phyloP scores from a whole-genome alignment of 1,140 invertebrate species.

The Drosophila pallidifrons region DNA sequence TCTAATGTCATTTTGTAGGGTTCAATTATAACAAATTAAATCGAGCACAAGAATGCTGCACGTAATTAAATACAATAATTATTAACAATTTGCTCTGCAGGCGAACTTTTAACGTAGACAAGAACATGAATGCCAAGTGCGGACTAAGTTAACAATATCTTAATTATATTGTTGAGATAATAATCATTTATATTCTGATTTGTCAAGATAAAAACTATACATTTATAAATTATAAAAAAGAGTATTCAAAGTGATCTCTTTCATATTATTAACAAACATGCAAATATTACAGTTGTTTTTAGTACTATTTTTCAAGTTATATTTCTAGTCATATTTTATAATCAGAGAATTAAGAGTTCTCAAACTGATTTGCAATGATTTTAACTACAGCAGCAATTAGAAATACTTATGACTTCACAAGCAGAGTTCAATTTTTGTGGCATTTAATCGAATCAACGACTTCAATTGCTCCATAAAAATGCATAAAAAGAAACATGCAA shows the following conservation, averaged over 20 bases:
- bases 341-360: too few relatives aligned
- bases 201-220: too few relatives aligned
- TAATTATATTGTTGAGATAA: neutral
- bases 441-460: conserved; percentile 55
- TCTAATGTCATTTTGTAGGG: conserved; percentile 51
- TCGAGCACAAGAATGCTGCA: conserved; percentile 50
- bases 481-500: neutral
- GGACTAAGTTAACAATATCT: neutral
- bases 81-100: neutral
- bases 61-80: conserved; percentile 41
- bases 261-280: too few relatives aligned
- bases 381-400: too few relatives aligned
- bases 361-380: too few relatives aligned
- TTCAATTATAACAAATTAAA: conserved; percentile 70
- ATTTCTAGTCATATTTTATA: too few relatives aligned
- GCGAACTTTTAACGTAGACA: neutral
- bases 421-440: conserved; percentile 37
- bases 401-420: too few relatives aligned
- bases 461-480: conserved; percentile 40
- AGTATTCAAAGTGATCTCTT: too few relatives aligned
- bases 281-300: too few relatives aligned
- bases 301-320: too few relatives aligned
- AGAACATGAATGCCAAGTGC: neutral
- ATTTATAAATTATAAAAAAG: too few relatives aligned
- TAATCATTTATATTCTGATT: neutral